phyloP scores from a whole-genome alignment of 2,113 vertebrate species.

The Chrysemys picta region DNA sequence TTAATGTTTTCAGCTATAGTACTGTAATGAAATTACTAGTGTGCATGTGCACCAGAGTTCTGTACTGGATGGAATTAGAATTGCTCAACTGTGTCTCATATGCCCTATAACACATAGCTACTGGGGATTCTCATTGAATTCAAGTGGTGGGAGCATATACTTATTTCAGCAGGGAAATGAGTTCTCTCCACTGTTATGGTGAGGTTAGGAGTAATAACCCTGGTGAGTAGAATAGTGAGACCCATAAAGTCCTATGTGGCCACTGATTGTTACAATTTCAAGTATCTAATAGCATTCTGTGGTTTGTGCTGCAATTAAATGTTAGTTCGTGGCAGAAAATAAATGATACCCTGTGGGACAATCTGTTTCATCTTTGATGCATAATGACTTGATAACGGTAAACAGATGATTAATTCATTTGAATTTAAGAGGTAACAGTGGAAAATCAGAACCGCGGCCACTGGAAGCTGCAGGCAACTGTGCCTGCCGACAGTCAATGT shows the following conservation, averaged over 20 bases:
- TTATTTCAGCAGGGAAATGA: neutral
- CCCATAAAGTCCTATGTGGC: neutral
- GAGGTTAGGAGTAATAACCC: neutral
- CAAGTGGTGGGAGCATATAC: neutral
- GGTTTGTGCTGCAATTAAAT: neutral
- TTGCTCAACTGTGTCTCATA: neutral
- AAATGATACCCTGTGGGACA: neutral
- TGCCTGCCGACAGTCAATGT: no score
- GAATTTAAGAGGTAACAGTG: slow-evolving; percentile 9
- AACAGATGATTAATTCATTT: slow-evolving; percentile 28
- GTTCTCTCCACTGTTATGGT: neutral
- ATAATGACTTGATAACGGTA: neutral
- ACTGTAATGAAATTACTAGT: neutral
- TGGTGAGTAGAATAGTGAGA: neutral
- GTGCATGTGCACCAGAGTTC: neutral
- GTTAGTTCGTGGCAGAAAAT: neutral
- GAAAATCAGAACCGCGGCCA: neutral
- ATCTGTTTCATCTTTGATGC: slow-evolving; percentile 11
- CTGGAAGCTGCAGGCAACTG: no score
- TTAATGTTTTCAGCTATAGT: neutral
- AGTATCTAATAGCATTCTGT: neutral
- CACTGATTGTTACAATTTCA: neutral
- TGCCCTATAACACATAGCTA: neutral
- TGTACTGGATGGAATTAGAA: neutral
- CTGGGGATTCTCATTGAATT: neutral